Conservation (phyloP, 2,113 vertebrate species). For the Aspidoscelis tigris region DNA sequence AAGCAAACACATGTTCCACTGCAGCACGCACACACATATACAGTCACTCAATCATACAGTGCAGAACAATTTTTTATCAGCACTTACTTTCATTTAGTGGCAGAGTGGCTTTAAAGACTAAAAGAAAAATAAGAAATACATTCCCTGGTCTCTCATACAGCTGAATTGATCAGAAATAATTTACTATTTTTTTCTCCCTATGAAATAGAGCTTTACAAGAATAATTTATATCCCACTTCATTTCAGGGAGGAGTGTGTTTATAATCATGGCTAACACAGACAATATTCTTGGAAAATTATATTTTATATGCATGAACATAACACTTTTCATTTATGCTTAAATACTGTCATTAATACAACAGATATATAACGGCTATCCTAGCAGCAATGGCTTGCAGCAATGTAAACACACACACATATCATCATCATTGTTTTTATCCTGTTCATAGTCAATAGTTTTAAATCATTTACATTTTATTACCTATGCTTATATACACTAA, state of each 20-base stretch:
- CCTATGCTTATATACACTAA: constrained; percentile 7
- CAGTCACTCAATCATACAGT: background rate
- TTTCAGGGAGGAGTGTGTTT: background rate
- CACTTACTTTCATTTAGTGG: constrained; percentile 28
- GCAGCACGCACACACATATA: no score
- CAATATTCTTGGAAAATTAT: constrained; percentile 16
- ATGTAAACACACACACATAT: constrained; percentile 37
- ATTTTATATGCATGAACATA: constrained; percentile 32
- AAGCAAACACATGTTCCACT: background rate
- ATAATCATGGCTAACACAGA: constrained; percentile 21
- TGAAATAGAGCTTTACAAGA: background rate
- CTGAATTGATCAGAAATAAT: background rate
- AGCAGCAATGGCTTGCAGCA: constrained; percentile 34
- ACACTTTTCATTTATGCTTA: constrained; percentile 6
- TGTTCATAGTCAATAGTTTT: background rate
- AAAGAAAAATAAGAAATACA: constrained; percentile 59
- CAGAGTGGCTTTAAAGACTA: constrained; percentile 81
- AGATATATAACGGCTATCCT: constrained; percentile 67
- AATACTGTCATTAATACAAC: constrained; percentile 33
- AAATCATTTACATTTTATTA: constrained; percentile 38
- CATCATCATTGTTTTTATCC: constrained; percentile 32
- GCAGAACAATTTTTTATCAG: constrained; percentile 2
- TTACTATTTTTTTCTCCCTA: background rate
- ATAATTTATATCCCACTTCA: background rate
- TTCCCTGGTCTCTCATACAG: constrained; percentile 26